Conservation (phyloP, 2,888 invertebrate genomes). For the Chorisops tibialis region DNA sequence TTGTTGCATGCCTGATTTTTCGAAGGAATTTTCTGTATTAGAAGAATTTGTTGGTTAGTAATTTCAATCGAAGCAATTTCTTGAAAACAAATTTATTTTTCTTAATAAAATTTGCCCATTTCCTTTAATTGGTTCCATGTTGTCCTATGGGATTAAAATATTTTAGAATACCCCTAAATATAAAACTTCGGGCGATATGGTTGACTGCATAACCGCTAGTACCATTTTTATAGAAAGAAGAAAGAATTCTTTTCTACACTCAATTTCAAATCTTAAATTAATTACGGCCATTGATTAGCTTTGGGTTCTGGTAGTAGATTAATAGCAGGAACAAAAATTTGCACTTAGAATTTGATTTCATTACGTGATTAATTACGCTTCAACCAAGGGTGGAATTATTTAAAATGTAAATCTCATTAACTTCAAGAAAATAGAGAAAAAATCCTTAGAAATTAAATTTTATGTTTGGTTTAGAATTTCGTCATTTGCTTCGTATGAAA, state of each 20-base stretch:
- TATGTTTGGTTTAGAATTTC: no score
- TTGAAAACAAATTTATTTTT: no score
- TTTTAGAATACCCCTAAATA: neutral
- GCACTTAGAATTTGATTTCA: constrained; percentile 32
- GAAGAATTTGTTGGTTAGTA: no score
- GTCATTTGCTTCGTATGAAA: constrained; percentile 7
- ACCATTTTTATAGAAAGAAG: no score
- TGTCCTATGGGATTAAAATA: neutral
- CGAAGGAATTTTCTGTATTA: no score
- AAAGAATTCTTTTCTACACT: no score
- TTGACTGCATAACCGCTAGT: no score
- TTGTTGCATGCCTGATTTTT: no score
- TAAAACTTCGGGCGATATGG: neutral
- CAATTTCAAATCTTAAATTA: constrained; percentile 23
- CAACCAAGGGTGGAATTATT: constrained; percentile 18
- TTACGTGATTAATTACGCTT: constrained; percentile 33
- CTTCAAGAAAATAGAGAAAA: no score
- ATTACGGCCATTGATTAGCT: constrained; percentile 33
- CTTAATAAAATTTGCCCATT: no score
- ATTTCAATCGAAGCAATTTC: no score
- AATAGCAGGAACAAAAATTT: constrained; percentile 33
- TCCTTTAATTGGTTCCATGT: neutral
- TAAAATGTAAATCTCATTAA: constrained; percentile 30
- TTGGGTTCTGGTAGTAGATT: constrained; percentile 31
- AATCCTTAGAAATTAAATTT: no score